Conservation (phyloP, 2,113 vertebrate genomes). For the Nestor notabilis region DNA sequence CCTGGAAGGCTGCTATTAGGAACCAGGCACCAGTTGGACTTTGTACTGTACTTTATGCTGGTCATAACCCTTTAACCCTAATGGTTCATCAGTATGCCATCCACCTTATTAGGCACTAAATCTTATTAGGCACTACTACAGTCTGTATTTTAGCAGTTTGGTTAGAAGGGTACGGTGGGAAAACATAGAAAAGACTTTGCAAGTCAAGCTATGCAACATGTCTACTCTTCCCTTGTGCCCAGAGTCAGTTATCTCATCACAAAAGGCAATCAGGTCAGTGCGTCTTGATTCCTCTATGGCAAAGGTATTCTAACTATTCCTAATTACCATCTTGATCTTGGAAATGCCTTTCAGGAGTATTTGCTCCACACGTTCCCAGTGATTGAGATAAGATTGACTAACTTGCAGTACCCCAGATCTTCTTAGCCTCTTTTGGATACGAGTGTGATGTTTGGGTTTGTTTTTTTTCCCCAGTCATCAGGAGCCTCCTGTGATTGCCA, state of each 20-base stretch:
- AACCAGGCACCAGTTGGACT: background rate
- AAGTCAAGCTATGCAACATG: background rate
- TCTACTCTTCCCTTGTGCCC: background rate
- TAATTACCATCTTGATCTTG: background rate
- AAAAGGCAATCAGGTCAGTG: background rate
- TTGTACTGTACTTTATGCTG: background rate
- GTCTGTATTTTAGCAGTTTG: background rate
- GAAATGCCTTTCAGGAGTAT: background rate
- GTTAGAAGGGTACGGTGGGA: background rate
- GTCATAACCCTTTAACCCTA: background rate
- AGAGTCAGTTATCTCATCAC: background rate
- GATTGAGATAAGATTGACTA: background rate
- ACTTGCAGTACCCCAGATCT: background rate
- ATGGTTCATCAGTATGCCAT: background rate
- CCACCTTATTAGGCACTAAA: background rate
- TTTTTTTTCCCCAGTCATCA: background rate
- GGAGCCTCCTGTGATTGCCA: background rate
- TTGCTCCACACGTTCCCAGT: background rate
- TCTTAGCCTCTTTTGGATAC: background rate
- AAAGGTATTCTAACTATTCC: background rate
- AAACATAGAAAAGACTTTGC: background rate
- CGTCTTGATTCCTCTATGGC: background rate
- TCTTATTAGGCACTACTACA: background rate
- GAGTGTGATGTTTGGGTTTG: background rate
- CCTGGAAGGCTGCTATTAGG: background rate